Conservation (phyloP, 2,797 vertebrate species). For the Propithecus deckenii region DNA sequence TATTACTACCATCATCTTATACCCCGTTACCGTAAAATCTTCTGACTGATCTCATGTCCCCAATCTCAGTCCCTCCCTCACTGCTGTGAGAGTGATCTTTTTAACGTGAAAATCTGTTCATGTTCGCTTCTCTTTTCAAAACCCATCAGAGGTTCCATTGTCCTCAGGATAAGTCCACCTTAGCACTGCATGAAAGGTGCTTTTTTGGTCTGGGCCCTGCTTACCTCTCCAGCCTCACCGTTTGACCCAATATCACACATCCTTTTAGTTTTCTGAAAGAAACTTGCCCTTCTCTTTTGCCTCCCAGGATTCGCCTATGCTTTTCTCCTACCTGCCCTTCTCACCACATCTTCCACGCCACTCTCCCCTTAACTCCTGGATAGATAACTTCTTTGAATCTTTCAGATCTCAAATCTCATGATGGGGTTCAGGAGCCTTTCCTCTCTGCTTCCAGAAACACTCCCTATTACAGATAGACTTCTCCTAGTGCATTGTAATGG, state of each 20-base stretch:
- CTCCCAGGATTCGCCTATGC: neutral
- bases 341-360: neutral
- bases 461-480: neutral
- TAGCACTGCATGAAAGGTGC: neutral
- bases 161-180: neutral
- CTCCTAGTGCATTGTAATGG: neutral
- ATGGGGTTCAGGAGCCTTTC: neutral
- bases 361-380: neutral
- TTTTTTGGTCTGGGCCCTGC: neutral
- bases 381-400: neutral
- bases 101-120: neutral
- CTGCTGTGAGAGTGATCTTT: neutral
- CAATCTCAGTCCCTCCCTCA: neutral
- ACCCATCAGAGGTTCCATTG: neutral
- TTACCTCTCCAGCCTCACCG: neutral
- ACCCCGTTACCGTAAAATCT: neutral
- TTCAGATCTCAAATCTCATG: neutral
- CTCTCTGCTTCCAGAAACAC: neutral
- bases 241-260: neutral
- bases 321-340: neutral
- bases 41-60: neutral
- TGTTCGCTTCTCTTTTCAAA: neutral
- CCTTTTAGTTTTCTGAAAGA: neutral
- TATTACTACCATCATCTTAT: neutral
- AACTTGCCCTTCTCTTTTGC: neutral